Percentiles rank a stretch among this genome's conserved stretches.
These are phyloP conservation scores for Chamaea fasciata DNA, from an alignment of 2,113 vertebrate genomes.

Conservation along the genomic window DNA sequence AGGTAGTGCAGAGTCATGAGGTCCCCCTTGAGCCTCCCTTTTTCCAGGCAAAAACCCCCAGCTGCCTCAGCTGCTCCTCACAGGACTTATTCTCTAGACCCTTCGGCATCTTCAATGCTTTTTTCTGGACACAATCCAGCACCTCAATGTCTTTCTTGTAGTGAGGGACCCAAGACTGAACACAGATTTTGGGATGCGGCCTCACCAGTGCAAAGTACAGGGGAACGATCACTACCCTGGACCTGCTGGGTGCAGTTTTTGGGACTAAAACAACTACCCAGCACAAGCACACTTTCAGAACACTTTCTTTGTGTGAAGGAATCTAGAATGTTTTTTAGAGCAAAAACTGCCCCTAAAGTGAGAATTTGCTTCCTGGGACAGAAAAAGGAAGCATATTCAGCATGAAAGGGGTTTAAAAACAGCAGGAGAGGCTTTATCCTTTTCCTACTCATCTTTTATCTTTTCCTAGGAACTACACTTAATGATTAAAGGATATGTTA, in stretches of 20 bases:
- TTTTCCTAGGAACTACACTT: neutral
- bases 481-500: neutral
- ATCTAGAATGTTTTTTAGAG: neutral
- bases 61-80: neutral
- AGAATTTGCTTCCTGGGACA: neutral
- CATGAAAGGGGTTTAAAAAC: neutral
- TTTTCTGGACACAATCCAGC: neutral
- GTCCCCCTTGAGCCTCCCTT: neutral
- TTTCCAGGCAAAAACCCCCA: neutral
- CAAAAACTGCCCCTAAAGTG: neutral
- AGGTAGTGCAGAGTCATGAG: neutral
- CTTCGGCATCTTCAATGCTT: neutral
- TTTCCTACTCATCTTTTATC: neutral
- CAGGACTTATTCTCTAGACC: neutral
- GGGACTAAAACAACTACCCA: neutral
- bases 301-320: neutral
- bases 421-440: neutral
- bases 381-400: neutral
- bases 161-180: neutral
- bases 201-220: neutral
- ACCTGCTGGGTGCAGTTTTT: neutral
- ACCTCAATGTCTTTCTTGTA: neutral
- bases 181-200: neutral
- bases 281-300: neutral
- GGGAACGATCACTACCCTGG: fast-evolving